phyloP scores from a whole-genome alignment of 1,140 invertebrate genomes.

The Diabrotica undecimpunctata region DNA sequence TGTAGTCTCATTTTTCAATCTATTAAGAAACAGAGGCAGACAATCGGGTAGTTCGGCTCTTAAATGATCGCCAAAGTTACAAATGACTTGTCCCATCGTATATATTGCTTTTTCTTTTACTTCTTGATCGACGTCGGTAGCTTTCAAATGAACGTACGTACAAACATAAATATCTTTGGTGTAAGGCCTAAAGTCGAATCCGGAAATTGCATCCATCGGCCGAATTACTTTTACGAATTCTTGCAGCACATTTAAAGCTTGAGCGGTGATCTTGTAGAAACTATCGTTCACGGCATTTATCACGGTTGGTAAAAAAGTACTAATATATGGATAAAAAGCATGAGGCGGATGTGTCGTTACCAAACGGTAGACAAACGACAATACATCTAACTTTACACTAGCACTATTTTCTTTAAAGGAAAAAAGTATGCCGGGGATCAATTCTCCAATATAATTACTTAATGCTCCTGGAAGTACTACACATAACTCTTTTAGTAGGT shows the following conservation, averaged over 20 bases:
- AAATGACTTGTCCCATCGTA: constrained; percentile 94
- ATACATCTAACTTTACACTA: constrained; percentile 96
- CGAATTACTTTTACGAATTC: constrained; percentile 92
- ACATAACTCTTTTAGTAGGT: constrained; percentile 86
- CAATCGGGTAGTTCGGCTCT: constrained; percentile 74
- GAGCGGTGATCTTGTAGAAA: constrained; percentile 98
- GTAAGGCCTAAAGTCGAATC: constrained; percentile 74
- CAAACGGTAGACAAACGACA: constrained; percentile 88
- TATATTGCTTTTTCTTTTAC: constrained; percentile 97
- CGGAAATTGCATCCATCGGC: constrained; percentile 66
- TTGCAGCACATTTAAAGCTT: constrained; percentile 88
- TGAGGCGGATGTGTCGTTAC: constrained; percentile 77
- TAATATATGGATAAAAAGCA: constrained; percentile 77
- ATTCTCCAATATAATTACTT: constrained; percentile 76
- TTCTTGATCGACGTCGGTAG: constrained; percentile 97
- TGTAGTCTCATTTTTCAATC: constrained; percentile 95
- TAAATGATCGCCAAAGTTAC: constrained; percentile 83
- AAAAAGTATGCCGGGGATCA: constrained; percentile 89
- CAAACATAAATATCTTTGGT: constrained; percentile 80
- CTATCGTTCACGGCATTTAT: constrained; percentile 86
- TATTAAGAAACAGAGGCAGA: constrained; percentile 90
- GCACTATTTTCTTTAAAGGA: constrained; percentile 90
- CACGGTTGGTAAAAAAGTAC: constrained; percentile 78
- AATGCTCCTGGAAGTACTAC: constrained; percentile 85
- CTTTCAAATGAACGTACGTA: constrained; percentile 79